Evolutionary conservation across 2,113 vertebrate genomes (phyloP), one percentile per base, ranked within the genome.

Genomic region (Polypterus senegalus): DNA sequence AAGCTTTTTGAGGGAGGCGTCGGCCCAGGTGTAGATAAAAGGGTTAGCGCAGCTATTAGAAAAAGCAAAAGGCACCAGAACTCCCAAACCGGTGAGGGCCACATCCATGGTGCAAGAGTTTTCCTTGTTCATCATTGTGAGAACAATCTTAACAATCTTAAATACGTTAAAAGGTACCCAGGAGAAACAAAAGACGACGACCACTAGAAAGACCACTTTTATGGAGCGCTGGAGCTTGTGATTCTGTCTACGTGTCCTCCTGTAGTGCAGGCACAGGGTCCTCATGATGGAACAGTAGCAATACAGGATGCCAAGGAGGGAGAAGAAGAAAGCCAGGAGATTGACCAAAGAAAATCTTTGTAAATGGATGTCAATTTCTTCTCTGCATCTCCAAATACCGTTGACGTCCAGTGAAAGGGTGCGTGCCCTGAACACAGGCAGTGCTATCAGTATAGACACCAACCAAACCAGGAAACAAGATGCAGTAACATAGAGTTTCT

Each of bases 111-210:
- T 63, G 65, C 58, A 57, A 44, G 77, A 83, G 55, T 70, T 71
- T 0, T 59, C n/a, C 46, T 59, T 51, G 6, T 6, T 63, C 63
- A 51, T 74, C 69, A 84, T 60, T 7, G 54, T 57, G 48, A 72
- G 61, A 51, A 85, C 46, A 46, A 82, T 69, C 49, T 68, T 51
- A 64, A 82, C 70, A 54, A 85, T 63, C 67, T 81, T 84, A 74
- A 84, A 87, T 49, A 71, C 61, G n/a, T 87, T 89, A 60, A 78
- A 87, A 58, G 87, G 87, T 43, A 82, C 55, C 87, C 87, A 89
- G 57, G 81, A 86, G 61, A 83, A n/a, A 45, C 85, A 70, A 71
- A 89, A 89, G 63, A 74, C 81, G 0, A 67, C 69, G 60, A 83
- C 80, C 0, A 84, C 78, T 48, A 79, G 68, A 43, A 82, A 77